A percentile compares a stretch with the other conserved stretches of the same genome.
Evolutionary conservation across 2,888 invertebrate genomes (phyloP).

Genomic region (Scaptodrosophila latifasciaeformis): DNA sequence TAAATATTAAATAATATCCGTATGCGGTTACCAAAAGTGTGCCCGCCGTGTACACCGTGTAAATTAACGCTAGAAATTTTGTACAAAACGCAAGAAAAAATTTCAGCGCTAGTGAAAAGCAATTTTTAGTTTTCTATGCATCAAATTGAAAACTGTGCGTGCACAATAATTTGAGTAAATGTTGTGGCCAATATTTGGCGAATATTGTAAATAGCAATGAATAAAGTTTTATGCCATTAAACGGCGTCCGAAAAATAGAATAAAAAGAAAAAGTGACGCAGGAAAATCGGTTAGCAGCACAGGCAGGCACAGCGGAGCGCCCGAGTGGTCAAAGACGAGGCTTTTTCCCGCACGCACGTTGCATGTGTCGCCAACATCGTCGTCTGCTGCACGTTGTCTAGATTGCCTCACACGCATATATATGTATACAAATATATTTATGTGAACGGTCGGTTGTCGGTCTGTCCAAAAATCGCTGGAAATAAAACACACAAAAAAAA

Average conservation of each 20-base stretch:
- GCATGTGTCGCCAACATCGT: constrained; percentile 1
- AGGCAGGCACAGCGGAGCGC: constrained; percentile 40
- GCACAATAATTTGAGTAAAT: constrained; percentile 25
- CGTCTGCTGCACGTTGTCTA: constrained; percentile 35
- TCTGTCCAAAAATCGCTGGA: constrained; percentile 9
- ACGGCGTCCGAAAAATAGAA: constrained; percentile 30
- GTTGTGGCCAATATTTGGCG: constrained; percentile 28
- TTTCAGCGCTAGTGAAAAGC: constrained; percentile 59
- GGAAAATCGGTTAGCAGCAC: constrained; percentile 30
- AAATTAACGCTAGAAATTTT: constrained; percentile 46
- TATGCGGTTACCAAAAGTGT: constrained; percentile 37
- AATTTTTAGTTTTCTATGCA: constrained; percentile 44
- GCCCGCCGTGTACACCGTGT: constrained; percentile 26
- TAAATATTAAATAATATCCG: constrained; percentile 38
- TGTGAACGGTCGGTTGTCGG: constrained; percentile 9
- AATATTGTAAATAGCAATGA: constrained; percentile 34
- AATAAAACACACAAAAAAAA: constrained; percentile 38
- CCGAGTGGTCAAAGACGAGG: constrained; percentile 24
- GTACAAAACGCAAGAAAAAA: constrained; percentile 49
- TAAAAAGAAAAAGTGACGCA: constrained; percentile 46
- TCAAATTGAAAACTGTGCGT: constrained; percentile 34
- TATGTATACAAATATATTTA: constrained; percentile 20
- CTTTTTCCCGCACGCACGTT: constrained; percentile 32
- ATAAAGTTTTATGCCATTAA: constrained; percentile 32
- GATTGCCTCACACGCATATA: constrained; percentile 16